Evolutionary conservation across 2,888 invertebrate genomes (phyloP).

Genomic region (Lamellibrachia satsuma): DNA sequence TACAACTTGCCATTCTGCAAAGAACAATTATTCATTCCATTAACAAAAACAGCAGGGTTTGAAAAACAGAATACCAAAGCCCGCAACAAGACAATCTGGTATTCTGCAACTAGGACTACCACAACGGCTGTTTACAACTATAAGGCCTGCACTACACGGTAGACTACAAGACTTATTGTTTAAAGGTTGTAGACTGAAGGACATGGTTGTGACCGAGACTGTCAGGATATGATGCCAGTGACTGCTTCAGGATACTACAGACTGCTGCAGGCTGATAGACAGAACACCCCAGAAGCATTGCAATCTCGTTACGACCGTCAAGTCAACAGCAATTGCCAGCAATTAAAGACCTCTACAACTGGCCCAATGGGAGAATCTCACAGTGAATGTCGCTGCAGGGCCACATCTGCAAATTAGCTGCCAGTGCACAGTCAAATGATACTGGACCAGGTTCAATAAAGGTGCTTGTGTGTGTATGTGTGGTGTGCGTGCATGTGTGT

Average conservation of each 20-base stretch:
- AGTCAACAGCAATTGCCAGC: constrained; percentile 11
- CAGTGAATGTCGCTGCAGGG: background rate
- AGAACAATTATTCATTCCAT: no score
- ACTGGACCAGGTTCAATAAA: background rate
- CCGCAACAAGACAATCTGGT: no score
- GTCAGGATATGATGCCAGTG: background rate
- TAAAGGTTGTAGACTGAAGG: background rate
- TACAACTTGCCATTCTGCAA: no score
- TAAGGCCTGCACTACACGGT: no score
- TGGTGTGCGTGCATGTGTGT: no score
- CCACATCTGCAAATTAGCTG: background rate
- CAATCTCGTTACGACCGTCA: background rate
- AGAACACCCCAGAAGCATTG: background rate
- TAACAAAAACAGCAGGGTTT: no score
- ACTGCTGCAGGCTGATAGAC: background rate
- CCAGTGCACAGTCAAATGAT: background rate
- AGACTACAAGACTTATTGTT: no score
- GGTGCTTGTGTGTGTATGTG: background rate
- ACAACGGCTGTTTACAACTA: no score
- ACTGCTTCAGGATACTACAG: background rate
- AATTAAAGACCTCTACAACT: background rate
- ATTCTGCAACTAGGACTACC: no score
- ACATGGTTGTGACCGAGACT: background rate
- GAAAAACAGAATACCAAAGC: no score
- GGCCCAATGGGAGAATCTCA: background rate